A percentile compares a stretch with the other conserved stretches of the same genome.
phyloP scores from a whole-genome alignment of 2,888 invertebrate genomes.

The Eupithecia exiguata region DNA sequence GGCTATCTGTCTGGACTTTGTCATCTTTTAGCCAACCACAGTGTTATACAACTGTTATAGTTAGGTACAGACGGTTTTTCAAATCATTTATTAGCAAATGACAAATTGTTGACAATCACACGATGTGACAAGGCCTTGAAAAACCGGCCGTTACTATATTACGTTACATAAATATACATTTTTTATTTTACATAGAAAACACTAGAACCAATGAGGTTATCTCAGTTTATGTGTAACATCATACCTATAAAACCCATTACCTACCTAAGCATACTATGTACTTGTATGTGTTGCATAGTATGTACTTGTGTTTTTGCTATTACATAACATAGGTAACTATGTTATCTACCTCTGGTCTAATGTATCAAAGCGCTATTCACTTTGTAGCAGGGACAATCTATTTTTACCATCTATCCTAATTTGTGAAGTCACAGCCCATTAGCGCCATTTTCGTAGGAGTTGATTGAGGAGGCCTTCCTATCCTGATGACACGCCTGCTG shows the following conservation, averaged over 20 bases:
- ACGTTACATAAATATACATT: too few relatives aligned
- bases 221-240: too few relatives aligned
- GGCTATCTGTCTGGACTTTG: not conserved
- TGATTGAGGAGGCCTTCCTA: slow-evolving; percentile 52
- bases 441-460: slow-evolving; percentile 50
- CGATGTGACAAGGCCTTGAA: too few relatives aligned
- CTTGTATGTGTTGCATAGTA: too few relatives aligned
- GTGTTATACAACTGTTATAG: too few relatives aligned
- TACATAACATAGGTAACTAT: not conserved
- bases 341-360: slow-evolving; percentile 22
- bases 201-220: too few relatives aligned
- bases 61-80: too few relatives aligned
- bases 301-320: not conserved
- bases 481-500: slow-evolving; percentile 57
- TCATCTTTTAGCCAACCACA: not conserved
- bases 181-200: too few relatives aligned
- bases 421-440: slow-evolving; percentile 43
- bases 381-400: slow-evolving; percentile 14
- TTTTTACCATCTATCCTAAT: slow-evolving; percentile 27
- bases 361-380: slow-evolving; percentile 26
- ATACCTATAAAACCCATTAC: not conserved
- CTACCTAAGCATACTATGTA: not conserved
- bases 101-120: too few relatives aligned
- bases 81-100: too few relatives aligned
- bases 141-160: too few relatives aligned